Evolutionary conservation across 2,888 invertebrate genomes (phyloP).

Genomic region (Cerceris rybyensis): DNA sequence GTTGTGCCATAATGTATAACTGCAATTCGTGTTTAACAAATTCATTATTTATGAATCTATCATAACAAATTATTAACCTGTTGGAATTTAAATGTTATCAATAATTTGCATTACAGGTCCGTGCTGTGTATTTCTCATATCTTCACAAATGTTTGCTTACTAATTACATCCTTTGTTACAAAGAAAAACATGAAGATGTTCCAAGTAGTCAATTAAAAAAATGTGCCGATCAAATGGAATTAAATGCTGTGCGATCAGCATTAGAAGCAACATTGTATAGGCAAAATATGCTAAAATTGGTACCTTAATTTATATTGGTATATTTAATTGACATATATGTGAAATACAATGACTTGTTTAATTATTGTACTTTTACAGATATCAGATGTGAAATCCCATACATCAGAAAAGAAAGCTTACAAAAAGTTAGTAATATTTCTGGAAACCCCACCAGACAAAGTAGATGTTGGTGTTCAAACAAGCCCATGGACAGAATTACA

Average conservation of each 20-base stretch:
- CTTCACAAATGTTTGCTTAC: slow-evolving; percentile 73
- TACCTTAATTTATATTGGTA: slow-evolving; percentile 41
- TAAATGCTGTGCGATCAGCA: slow-evolving; percentile 71
- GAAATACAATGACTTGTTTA: no score
- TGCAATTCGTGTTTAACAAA: not conserved
- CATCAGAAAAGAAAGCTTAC: slow-evolving; percentile 65
- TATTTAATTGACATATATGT: not conserved
- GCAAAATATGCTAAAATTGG: slow-evolving; percentile 74
- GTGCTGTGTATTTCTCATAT: slow-evolving; percentile 73
- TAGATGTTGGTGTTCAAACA: slow-evolving; percentile 72
- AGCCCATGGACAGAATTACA: slow-evolving; percentile 43
- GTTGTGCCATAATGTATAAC: not conserved
- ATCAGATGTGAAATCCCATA: slow-evolving; percentile 72
- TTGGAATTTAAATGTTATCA: slow-evolving; percentile 6
- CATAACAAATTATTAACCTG: not conserved
- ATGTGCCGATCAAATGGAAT: slow-evolving; percentile 72
- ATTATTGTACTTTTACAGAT: slow-evolving; percentile 60
- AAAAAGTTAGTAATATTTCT: slow-evolving; percentile 71
- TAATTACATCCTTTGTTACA: slow-evolving; percentile 71
- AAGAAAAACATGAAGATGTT: slow-evolving; percentile 56
- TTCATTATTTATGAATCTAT: not conserved
- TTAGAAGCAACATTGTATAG: slow-evolving; percentile 72
- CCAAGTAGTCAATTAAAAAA: slow-evolving; percentile 65
- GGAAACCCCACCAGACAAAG: slow-evolving; percentile 59
- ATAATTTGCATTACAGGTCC: slow-evolving; percentile 63